phyloP scores from a whole-genome alignment of 2,113 vertebrate genomes.

The Marcusenius ussheri region DNA sequence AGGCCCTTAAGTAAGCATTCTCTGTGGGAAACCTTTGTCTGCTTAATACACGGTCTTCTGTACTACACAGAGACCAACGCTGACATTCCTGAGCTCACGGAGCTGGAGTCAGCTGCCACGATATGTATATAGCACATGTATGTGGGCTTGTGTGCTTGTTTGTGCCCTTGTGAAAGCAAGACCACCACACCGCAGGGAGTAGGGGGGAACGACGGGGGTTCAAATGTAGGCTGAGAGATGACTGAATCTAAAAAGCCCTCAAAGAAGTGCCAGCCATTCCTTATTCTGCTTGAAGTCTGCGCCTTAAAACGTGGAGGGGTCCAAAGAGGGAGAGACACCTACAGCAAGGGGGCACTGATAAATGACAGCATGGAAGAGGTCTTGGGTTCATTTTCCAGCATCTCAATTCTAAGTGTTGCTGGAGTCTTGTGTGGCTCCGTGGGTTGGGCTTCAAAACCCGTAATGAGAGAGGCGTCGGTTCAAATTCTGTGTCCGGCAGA shows the following conservation, averaged over 20 bases:
- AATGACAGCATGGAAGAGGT: neutral
- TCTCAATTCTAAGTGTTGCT: neutral
- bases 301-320: neutral
- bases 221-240: neutral
- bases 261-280: neutral
- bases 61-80: neutral
- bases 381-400: neutral
- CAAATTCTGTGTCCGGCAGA: neutral
- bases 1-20: neutral
- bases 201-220: neutral
- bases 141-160: neutral
- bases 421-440: neutral
- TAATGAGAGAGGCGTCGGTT: neutral
- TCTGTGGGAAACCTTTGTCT: slow-evolving; percentile 3
- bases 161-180: neutral
- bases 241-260: neutral
- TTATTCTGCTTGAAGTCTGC: neutral
- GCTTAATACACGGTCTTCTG: neutral
- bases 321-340: neutral
- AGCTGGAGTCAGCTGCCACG: neutral
- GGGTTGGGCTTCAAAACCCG: neutral
- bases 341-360: neutral
- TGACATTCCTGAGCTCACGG: neutral
- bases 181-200: neutral
- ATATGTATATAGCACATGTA: neutral